Percentiles rank a stretch among this genome's conserved stretches.
These are phyloP conservation scores for Shargacucullia verbasci DNA, from an alignment of 2,888 invertebrate species.

Conservation along the genomic window DNA sequence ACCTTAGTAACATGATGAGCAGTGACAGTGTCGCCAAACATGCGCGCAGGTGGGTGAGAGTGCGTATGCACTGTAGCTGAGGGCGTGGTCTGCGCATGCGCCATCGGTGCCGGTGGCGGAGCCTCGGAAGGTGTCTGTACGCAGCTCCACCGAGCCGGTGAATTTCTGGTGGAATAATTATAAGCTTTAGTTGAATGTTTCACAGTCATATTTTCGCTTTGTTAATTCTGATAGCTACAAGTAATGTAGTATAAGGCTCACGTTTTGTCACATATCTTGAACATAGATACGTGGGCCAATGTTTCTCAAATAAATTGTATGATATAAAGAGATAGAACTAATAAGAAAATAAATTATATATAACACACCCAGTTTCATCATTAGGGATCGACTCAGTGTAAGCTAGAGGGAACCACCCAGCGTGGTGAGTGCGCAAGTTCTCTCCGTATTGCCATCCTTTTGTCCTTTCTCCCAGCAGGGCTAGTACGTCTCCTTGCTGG, in stretches of 20 bases:
- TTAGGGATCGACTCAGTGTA: conserved; percentile 95
- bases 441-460: conserved; percentile 99
- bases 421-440: conserved; percentile 96
- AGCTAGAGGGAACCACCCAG: conserved; percentile 98
- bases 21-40: conserved; percentile 92
- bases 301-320: too few relatives aligned
- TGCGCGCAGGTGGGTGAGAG: conserved; percentile 90
- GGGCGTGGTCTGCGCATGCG: conserved; percentile 79
- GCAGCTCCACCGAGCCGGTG: conserved; percentile 84
- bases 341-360: neutral
- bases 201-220: too few relatives aligned
- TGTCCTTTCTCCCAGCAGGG: conserved; percentile 96
- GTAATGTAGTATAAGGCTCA: too few relatives aligned
- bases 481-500: conserved; percentile 96
- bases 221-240: too few relatives aligned
- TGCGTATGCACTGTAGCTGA: conserved; percentile 78
- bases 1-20: conserved; percentile 85
- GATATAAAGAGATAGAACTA: too few relatives aligned
- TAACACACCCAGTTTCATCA: conserved; percentile 90
- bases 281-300: too few relatives aligned
- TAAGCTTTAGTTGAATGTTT: neutral
- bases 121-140: conserved; percentile 82
- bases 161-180: conserved; percentile 63
- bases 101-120: conserved; percentile 82
- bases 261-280: too few relatives aligned